phyloP scores from a whole-genome alignment of 2,888 invertebrate species.

The Himalopsyche kuldschensis region DNA sequence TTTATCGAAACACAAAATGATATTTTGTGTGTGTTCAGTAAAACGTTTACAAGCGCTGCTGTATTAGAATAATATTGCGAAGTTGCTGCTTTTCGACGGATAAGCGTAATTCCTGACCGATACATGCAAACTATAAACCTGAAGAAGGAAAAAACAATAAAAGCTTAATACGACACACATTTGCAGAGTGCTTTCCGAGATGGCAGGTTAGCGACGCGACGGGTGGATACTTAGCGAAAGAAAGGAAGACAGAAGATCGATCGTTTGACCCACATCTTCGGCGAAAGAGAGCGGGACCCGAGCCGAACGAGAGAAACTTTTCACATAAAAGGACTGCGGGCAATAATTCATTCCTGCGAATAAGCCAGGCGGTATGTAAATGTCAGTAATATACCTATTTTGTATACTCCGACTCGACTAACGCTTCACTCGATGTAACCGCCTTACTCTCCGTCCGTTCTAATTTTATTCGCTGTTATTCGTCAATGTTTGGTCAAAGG shows the following conservation, averaged over 20 bases:
- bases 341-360: neutral
- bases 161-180: neutral
- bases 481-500: too few species aligned
- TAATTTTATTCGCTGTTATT: neutral
- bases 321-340: neutral
- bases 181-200: neutral
- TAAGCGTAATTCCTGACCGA: too few species aligned
- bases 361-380: neutral
- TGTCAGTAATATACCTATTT: neutral
- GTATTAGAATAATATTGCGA: too few species aligned
- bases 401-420: neutral
- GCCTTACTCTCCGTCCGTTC: neutral
- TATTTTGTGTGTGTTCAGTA: too few species aligned
- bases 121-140: too few species aligned
- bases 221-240: neutral
- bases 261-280: neutral
- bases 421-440: neutral
- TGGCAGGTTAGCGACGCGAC: neutral
- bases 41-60: too few species aligned
- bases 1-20: too few species aligned
- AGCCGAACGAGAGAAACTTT: neutral
- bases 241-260: neutral
- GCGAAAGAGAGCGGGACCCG: neutral
- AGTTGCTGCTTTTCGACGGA: too few species aligned
- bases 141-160: too few species aligned